Evolutionary conservation across 2,113 vertebrate genomes (phyloP), one percentile per base, ranked within the genome.

Genomic region (Peromyscus californicus): DNA sequence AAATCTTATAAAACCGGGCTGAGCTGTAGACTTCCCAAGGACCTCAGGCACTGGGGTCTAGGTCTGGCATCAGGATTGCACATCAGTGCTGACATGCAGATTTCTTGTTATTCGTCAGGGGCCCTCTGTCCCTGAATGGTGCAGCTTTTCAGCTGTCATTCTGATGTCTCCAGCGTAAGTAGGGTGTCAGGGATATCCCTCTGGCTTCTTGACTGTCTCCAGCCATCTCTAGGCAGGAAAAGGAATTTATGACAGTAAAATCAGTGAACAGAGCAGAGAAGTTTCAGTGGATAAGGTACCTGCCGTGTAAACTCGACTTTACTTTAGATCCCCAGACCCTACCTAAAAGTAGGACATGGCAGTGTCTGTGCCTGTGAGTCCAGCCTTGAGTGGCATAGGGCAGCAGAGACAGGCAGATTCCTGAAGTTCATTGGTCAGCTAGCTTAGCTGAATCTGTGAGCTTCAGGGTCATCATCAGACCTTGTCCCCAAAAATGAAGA

Each of bases 81-180:
- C 51, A 33, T 80, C 5, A 51, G 13, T 26, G 16, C 61, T 13
- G 31, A 57, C 26, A 21, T 16, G 21, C 48, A 24, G 29, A 5
- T 48, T 89, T 33, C 22, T 10, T 21, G 4, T 57, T 78, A 19
- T 57, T 31, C 8, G 5, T 12, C 24, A 83, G 9, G 10, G 12
- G 3, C 9, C 42, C 17, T 24, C 24, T 88, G 72, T 57, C 63
- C 22, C 48, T 0, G 0, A 0, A 5, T 19, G 2, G 8, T 61
- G 21, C 54, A 42, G 36, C 57, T 51, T 61, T 48, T 89, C 39
- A 3, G 0, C 13, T 26, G 1, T 39, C 17, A 5, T 3, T 0
- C 5, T 86, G 9, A 33, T 29, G 21, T 29, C 74, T 79, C 1
- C 0, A 0, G 0, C n/a, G 6, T 39, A 61, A 90, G 10, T 24